Evolutionary conservation across 2,113 vertebrate genomes (phyloP), one percentile per base, ranked within the genome.

Genomic region (Oreotrochilus melanogaster): DNA sequence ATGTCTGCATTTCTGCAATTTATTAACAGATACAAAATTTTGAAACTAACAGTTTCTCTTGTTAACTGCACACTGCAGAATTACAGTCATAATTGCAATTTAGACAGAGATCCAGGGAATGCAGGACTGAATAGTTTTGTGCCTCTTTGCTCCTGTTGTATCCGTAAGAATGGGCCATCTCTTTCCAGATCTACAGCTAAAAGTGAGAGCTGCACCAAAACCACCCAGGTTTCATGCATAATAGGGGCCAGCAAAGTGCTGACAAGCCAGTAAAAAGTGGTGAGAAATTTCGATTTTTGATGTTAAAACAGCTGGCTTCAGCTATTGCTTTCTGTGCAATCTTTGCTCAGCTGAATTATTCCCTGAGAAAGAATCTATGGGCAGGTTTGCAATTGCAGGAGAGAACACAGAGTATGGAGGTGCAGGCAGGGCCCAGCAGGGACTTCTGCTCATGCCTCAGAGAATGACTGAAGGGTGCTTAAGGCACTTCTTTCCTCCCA

Each of bases 321-420:
- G 11, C 19, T 37, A 50, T 4, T 31, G 50, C 9, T 53, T 87
- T 94, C 72, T 57, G 45, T 1, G 2, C 48, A 22, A 69, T 60
- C 48, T 71, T 66, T 1, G 0, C 69, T 64, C 11, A 48, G 33
- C 22, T 22, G 45, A 37, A 57, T 54, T 53, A 45, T 62, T 25
- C 23, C 51, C 21, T 81, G 61, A 89, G 65, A 50, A 88, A 60
- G 62, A 84, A 22, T 12, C 31, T 30, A 62, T 58, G 51, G 82
- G 45, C 30, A 74, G 24, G 23, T 67, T 67, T 56, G 61, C 39
- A 33, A 50, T 2, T 78, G 48, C 31, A 69, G 72, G 50, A 45
- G 33, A 88, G 79, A 94, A 65, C 22, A 19, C 10, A 78, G 60
- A 0, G 1, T 31, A 35, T 18, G 0, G 0, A 69, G 53, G 39